Base-by-base conservation (phyloP, 2,113 vertebrate genomes). In the Gila orcuttii region DNA sequence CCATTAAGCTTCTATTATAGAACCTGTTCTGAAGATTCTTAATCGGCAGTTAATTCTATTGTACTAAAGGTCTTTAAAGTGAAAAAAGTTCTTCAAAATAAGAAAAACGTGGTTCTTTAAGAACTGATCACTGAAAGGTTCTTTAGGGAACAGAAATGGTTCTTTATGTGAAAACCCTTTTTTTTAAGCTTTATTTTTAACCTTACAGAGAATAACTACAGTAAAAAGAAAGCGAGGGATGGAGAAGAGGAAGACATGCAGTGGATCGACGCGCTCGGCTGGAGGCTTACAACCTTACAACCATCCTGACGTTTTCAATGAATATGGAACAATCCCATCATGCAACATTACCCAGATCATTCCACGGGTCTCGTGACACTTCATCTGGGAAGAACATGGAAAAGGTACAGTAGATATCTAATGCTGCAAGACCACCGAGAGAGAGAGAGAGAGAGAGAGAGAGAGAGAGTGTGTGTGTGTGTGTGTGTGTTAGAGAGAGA, bases 261-360 rank as follows among this genome's bases (percentile, higher is more conserved):
- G 88, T 57, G 28, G 90, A 91, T 55, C 81, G 85, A 87, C 23
- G 47, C 13, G 71, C 89, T 92, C 87, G 50, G 79, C 91, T 92
- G 90, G 91, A 87, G 91, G 60, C 64, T 88, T 85, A 28, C 42
- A 42, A 42, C 75, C 17, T 31, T 80, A 77, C 84, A 68, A 88
- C 82, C 83, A 90, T 91, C 92, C 91, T 86, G 86, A 85, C 87
- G 52, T 68, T 86, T 82, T 89, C 79, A 47, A 93, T 94, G 91
- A 93, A 93, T 92, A 91, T 90, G 91, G 90, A 93, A 91, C 88
- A 89, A 91, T 90, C 86, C 86, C 82, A 80, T 87, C 88, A 90
- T 79, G 57, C 86, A 89, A 91, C 90, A 91, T 95, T 93, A 95
- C 85, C 89, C 36, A 87, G 87, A 88, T 93, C 90, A 90, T 92